Percentiles rank a stretch among this genome's conserved stretches.
Conservation (phyloP, 2,797 vertebrate species). For the Fistularia commersonii region DNA sequence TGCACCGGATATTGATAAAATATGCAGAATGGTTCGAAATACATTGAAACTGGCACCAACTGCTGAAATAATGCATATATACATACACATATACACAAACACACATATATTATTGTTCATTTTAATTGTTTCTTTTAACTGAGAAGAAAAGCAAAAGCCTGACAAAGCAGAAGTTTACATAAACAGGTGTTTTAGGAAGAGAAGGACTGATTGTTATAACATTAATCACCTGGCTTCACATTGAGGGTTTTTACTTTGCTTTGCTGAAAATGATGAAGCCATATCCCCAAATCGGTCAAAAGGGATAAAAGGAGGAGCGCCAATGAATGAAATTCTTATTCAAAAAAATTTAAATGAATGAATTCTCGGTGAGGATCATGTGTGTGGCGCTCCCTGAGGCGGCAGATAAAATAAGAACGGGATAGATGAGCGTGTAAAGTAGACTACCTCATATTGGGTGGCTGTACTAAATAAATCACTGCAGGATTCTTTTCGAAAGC, state of each 20-base stretch:
- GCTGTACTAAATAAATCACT: neutral
- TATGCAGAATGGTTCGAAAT: too few relatives aligned
- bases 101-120: too few relatives aligned
- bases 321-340: conserved; percentile 1
- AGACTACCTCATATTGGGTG: conserved; percentile 24
- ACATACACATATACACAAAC: too few relatives aligned
- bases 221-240: too few relatives aligned
- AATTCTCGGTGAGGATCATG: conserved; percentile 39
- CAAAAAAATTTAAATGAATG: conserved; percentile 3
- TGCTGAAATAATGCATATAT: too few relatives aligned
- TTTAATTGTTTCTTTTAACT: too few relatives aligned
- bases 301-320: conserved; percentile 9
- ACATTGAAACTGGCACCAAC: too few relatives aligned
- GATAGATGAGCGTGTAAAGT: conserved; percentile 33
- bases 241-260: neutral
- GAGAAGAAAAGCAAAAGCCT: too few relatives aligned
- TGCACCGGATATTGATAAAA: too few relatives aligned
- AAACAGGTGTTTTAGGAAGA: too few relatives aligned
- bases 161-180: too few relatives aligned
- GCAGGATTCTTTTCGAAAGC: conserved; percentile 24
- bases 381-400: conserved; percentile 26
- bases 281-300: neutral
- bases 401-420: conserved; percentile 24
- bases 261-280: conserved; percentile 1
- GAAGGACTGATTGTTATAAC: too few relatives aligned